Evolutionary conservation across 2,888 invertebrate genomes (phyloP).

Genomic region (Bombylius discolor): DNA sequence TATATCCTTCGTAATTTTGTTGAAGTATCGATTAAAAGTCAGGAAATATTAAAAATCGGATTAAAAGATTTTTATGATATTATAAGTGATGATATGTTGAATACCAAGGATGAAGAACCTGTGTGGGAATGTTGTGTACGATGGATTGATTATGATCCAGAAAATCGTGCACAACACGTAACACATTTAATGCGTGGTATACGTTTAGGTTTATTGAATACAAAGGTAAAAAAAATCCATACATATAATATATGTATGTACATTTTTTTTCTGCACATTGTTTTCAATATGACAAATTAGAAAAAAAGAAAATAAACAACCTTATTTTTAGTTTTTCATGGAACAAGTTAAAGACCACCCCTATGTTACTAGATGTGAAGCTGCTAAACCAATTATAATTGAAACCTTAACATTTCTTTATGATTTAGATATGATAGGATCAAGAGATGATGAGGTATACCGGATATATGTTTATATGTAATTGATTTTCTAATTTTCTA

Average conservation of each 20-base stretch:
- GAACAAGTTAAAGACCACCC: constrained; percentile 81
- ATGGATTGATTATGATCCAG: constrained; percentile 74
- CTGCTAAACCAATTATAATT: constrained; percentile 76
- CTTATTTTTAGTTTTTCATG: constrained; percentile 59
- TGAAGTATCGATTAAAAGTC: constrained; percentile 56
- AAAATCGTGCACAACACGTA: constrained; percentile 57
- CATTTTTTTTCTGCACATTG: too few species aligned
- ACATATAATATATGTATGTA: background rate
- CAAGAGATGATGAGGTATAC: constrained; percentile 58
- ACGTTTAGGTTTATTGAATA: constrained; percentile 69
- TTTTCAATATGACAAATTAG: too few species aligned
- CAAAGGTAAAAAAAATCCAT: constrained; percentile 40
- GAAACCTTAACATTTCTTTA: constrained; percentile 85
- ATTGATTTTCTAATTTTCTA: background rate
- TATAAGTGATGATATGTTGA: constrained; percentile 70
- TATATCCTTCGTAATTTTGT: constrained; percentile 67
- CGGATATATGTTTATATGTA: background rate
- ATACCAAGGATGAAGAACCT: constrained; percentile 74
- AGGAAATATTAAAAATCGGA: constrained; percentile 58
- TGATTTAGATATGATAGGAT: constrained; percentile 77
- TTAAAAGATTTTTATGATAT: constrained; percentile 62
- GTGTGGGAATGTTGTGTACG: constrained; percentile 77
- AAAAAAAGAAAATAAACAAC: background rate
- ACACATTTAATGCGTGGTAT: constrained; percentile 69
- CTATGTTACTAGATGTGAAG: constrained; percentile 69